phyloP scores from a whole-genome alignment of 2,113 vertebrate genomes.

The Motacilla tschutschensis region DNA sequence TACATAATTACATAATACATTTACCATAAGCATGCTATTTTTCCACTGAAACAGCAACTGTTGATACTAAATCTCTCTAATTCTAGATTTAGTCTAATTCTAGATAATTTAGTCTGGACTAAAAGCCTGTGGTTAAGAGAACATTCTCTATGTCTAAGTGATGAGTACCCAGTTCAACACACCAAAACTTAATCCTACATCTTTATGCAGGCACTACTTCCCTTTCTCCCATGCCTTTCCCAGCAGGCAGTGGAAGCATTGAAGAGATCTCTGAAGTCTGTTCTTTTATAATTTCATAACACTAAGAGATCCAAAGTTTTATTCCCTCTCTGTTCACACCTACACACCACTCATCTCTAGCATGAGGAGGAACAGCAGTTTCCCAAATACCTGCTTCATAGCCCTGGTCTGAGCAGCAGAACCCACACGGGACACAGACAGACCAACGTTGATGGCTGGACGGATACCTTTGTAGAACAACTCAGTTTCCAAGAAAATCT shows the following conservation, averaged over 20 bases:
- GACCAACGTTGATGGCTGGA: conserved; percentile 96
- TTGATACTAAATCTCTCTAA: neutral
- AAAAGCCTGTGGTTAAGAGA: fast-evolving
- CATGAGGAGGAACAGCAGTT: fast-evolving
- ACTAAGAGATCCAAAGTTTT: neutral
- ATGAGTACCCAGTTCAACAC: neutral
- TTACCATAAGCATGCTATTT: fast-evolving
- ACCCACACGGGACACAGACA: conserved; percentile 97
- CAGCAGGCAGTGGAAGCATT: neutral
- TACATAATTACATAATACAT: too few relatives aligned
- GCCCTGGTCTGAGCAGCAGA: conserved; percentile 98
- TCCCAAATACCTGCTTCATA: conserved; percentile 90
- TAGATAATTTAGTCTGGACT: neutral
- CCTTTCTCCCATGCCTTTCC: neutral
- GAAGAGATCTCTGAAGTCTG: neutral
- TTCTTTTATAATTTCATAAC: fast-evolving
- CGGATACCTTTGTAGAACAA: conserved; percentile 98
- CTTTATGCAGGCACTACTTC: neutral
- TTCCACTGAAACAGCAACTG: neutral
- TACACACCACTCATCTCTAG: fast-evolving
- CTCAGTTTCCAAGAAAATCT: conserved; percentile 99
- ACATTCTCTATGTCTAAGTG: neutral
- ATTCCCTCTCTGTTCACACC: neutral
- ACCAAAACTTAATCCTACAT: neutral
- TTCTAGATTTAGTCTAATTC: neutral